These are phyloP conservation scores for Drosophila conformis DNA, from an alignment of 2,888 invertebrate genomes.

Conservation along the genomic window DNA sequence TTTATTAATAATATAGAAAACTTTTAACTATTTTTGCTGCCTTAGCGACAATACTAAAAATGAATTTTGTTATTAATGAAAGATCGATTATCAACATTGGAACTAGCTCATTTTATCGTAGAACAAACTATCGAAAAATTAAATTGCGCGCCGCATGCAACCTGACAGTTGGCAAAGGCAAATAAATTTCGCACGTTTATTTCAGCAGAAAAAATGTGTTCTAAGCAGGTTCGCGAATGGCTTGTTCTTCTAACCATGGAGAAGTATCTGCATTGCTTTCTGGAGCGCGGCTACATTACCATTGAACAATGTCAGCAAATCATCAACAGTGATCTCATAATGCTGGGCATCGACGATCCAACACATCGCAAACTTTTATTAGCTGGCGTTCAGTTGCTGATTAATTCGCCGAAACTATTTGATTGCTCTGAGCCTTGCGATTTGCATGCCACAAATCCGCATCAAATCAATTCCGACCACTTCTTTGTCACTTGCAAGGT, in stretches of 20 bases:
- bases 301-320: constrained; percentile 44
- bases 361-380: constrained; percentile 47
- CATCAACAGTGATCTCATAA: constrained; percentile 37
- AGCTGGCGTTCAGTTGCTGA: constrained; percentile 46
- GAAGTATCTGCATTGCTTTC: constrained; percentile 35
- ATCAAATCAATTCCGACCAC: neutral
- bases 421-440: constrained; percentile 36
- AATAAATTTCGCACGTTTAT: neutral
- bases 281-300: constrained; percentile 40
- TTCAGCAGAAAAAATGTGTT: constrained; percentile 39
- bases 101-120: constrained; percentile 3
- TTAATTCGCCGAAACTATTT: constrained; percentile 25
- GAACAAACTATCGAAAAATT: constrained; percentile 9
- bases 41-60: neutral
- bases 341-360: constrained; percentile 46
- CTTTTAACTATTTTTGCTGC: no score
- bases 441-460: constrained; percentile 3
- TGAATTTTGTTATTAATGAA: neutral
- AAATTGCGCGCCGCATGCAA: constrained; percentile 24
- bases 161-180: neutral
- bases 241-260: constrained; percentile 61
- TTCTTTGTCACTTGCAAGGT: neutral
- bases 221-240: constrained; percentile 57
- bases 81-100: neutral
- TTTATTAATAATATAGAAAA: neutral